Conservation (phyloP, 30 jellyfish, hydroid and myxozoan species). For the Aurelia sp. region DNA sequence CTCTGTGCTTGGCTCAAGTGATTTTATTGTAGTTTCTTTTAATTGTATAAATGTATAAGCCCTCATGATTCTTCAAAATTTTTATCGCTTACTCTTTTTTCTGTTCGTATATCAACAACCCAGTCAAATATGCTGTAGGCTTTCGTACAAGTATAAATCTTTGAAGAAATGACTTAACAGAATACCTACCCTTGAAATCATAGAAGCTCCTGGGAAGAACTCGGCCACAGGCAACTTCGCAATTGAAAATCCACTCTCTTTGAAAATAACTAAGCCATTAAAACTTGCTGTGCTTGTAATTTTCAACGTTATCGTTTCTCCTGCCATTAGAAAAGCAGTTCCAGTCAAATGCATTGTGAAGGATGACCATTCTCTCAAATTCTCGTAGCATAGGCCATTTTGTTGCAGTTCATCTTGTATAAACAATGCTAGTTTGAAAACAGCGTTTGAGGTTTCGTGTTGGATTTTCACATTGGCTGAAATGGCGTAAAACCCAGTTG, state of each 20-base stretch:
- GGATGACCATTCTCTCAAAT: constrained; percentile 35
- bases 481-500: constrained; percentile 79
- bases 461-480: constrained; percentile 81
- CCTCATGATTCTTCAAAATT: too few relatives aligned
- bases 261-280: constrained; percentile 25
- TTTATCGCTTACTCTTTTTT: too few relatives aligned
- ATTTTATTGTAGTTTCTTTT: too few relatives aligned
- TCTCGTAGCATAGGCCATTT: constrained; percentile 75
- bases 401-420: constrained; percentile 57
- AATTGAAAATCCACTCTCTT: constrained; percentile 65
- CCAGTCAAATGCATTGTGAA: constrained; percentile 83
- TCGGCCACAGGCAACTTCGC: constrained; percentile 64
- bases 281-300: constrained; percentile 52
- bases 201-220: constrained; percentile 44
- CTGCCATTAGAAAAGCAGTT: constrained; percentile 65
- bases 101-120: too few relatives aligned
- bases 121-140: too few relatives aligned
- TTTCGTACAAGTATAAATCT: too few relatives aligned
- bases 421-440: constrained; percentile 58
- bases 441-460: constrained; percentile 44
- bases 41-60: too few relatives aligned
- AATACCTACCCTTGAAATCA: constrained; percentile 41
- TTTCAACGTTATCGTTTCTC: constrained; percentile 56
- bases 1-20: too few relatives aligned
- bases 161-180: too few relatives aligned